Base-by-base conservation (phyloP, 2,113 vertebrate species). In the Gambusia affinis region DNA sequence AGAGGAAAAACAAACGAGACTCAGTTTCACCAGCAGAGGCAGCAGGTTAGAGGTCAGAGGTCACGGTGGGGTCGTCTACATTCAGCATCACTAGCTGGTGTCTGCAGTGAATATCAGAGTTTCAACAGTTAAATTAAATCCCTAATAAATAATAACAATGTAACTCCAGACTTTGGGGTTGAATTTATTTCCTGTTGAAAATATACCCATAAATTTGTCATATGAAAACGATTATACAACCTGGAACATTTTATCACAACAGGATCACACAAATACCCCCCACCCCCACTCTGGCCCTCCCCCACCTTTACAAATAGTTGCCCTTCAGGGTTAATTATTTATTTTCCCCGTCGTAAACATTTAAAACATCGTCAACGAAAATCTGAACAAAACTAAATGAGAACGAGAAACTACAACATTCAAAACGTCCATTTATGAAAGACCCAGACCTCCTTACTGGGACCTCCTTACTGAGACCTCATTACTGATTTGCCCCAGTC, bases 131-230 rank as follows among this genome's bases (percentile, higher is more conserved):
- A 8, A 3, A n/a, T n/a, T 17, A 57, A 57, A 22, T 11, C 35
- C 10, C 12, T 12, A 37, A n/a, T 17, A n/a, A 57, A 8, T n/a
- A 12, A 42, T 39, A 42, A 17, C 27, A 71, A 64, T 73, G 63
- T 27, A 6, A 83, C 54, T 85, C 63, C 75, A 86, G 22, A 73
- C 79, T 74, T 85, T 88, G 85, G 91, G 92, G 88, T 91, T 93
- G 82, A 89, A 92, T 94, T 95, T 94, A 93, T 94, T 94, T 94
- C 90, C 78, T 89, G 94, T 94, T 93, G 93, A 95, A 95, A 95
- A 95, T 94, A 95, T 94, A 94, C 89, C 92, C 90, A 95, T 91
- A 92, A 91, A 94, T 94, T 93, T 93, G 89, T 92, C 88, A 94
- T 93, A 93, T 91, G 93, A 95, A 95, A 95, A 95, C 94, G 90